Base-by-base conservation (phyloP, 2,113 vertebrate genomes). In the Otolemur garnettii region DNA sequence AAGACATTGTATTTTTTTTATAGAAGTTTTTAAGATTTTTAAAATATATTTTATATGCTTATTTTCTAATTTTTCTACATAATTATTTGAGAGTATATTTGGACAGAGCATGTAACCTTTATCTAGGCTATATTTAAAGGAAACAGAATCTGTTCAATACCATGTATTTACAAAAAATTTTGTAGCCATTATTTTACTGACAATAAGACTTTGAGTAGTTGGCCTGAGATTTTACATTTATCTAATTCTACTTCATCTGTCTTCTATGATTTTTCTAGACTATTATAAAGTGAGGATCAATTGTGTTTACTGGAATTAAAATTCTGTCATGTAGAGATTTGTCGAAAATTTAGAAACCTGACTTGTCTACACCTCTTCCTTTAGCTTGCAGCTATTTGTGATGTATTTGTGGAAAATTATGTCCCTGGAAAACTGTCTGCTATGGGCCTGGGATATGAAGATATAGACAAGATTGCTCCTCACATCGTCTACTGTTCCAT, bases 371-470 rank as follows among this genome's bases (percentile, higher is more conserved):
- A 93, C 72, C 22, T 98, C 97, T 98, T 97, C 94, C 96, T 66
- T 97, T 97, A 99, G 99, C 99, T 99, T 83, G 98, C 99, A 97
- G 98, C 97, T 93, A 98, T 98, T 83, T 99, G 99, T 96, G 99
- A 99, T 98, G 98, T 99, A 86, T 97, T 99, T 96, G 98, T 99
- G 93, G 99, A 99, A 97, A 99, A 99, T 98, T 99, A 99, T 45
- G 7, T 99, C 12, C 99, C 99, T 57, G 99, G 99, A 7, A 99
- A 99, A 85, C 98, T 99, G 38, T 79, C 97, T 87, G 96, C 98
- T 96, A 96, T 99, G 98, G 99, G 99, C 55, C 97, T 99, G 45
- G 99, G 99, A 18, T 99, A 99, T 87, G 98, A 99, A 96, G 99
- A 99, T 60, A 97, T 99, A 79, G 98, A 97, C 24, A 93, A 97